Conservation (phyloP, 2,797 vertebrate genomes). For the Heterohyrax brucei region DNA sequence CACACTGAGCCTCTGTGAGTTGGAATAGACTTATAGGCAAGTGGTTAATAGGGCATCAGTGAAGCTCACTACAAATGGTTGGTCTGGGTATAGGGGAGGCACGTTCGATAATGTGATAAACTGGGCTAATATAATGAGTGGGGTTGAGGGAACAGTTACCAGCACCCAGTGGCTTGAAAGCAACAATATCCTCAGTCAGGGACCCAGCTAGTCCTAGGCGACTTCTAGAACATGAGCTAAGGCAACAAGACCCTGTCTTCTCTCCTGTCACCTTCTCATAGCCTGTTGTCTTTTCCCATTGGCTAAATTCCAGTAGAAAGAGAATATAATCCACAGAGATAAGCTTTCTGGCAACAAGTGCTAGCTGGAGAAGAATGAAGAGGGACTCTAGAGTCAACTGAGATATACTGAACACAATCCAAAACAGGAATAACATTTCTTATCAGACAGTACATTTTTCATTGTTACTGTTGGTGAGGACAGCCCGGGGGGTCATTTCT, state of each 20-base stretch:
- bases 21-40: not conserved
- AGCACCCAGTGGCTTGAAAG: not conserved
- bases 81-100: rapidly evolving
- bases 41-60: not conserved
- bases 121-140: not conserved
- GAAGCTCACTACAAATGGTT: not conserved
- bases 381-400: not conserved
- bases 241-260: not conserved
- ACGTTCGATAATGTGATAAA: not conserved
- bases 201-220: rapidly evolving
- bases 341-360: not conserved
- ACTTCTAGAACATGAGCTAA: not conserved
- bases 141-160: not conserved
- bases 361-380: not conserved
- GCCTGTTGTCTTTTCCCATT: not conserved
- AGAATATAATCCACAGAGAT: not conserved
- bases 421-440: not conserved
- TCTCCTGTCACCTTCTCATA: not conserved
- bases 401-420: not conserved
- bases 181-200: not conserved
- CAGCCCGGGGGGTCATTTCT: not conserved
- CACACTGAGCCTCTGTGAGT: not conserved
- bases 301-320: not conserved
- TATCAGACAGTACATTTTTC: not conserved
- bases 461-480: not conserved